A percentile compares a stretch with the other conserved stretches of the same genome.
Evolutionary conservation across 2,113 vertebrate genomes (phyloP).

Genomic region (Hippocampus mohnikei): DNA sequence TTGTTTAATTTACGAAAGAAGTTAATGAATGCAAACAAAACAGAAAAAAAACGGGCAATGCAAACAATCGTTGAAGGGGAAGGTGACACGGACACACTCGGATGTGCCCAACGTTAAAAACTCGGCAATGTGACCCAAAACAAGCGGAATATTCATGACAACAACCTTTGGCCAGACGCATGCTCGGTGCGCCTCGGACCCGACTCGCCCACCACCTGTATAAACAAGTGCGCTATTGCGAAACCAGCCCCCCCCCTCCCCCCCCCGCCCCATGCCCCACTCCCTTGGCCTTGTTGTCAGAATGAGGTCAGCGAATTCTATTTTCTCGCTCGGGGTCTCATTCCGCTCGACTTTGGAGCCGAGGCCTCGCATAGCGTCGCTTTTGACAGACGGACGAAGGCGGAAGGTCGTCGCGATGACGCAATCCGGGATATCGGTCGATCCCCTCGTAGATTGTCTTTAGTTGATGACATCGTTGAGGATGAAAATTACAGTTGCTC

Average conservation of each 20-base stretch:
- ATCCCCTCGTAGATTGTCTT: neutral
- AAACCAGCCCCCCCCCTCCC: constrained; percentile 34
- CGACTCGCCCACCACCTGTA: constrained; percentile 66
- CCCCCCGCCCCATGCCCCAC: neutral
- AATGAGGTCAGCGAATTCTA: constrained; percentile 68
- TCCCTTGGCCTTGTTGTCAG: constrained; percentile 59
- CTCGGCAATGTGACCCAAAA: neutral
- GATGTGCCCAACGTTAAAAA: neutral
- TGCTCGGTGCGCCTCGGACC: neutral
- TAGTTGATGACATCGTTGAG: neutral
- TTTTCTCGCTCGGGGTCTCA: constrained; percentile 33
- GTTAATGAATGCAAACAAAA: neutral
- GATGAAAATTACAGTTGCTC: neutral
- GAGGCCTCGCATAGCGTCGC: neutral
- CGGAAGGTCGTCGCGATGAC: neutral
- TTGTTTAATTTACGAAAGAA: neutral
- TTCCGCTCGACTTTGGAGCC: constrained; percentile 21
- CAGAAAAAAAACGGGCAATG: neutral
- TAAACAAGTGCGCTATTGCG: constrained; percentile 67
- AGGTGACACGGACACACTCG: neutral
- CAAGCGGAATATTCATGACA: constrained; percentile 61
- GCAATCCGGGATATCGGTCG: neutral
- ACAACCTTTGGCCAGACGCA: constrained; percentile 48
- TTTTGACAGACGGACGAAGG: neutral
- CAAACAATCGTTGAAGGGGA: neutral